Conservation (phyloP, 2,888 invertebrate genomes). For the Cyclophora punctaria region DNA sequence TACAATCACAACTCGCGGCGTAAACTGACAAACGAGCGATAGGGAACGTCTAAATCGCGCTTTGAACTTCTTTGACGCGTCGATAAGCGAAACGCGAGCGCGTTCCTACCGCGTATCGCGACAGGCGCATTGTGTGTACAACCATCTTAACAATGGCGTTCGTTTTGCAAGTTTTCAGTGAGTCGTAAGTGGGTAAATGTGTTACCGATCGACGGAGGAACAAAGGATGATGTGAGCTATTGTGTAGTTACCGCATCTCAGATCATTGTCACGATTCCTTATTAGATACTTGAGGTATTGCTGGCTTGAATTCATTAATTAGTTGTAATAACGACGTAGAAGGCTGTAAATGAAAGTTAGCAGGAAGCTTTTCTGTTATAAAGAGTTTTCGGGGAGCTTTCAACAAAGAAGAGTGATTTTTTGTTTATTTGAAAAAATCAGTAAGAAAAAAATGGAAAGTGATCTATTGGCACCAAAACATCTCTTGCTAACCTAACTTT, state of each 20-base stretch:
- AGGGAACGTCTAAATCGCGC: constrained; percentile 61
- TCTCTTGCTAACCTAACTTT: too few relatives aligned
- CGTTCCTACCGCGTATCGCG: constrained; percentile 7
- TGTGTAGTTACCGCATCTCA: neutral
- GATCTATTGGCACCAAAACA: too few relatives aligned
- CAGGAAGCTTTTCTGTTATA: too few relatives aligned
- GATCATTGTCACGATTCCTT: constrained; percentile 2
- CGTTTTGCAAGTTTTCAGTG: constrained; percentile 71
- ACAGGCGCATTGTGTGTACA: constrained; percentile 36
- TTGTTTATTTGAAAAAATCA: too few relatives aligned
- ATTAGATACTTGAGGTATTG: neutral
- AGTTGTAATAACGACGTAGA: too few relatives aligned
- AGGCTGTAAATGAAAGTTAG: too few relatives aligned
- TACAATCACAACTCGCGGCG: constrained; percentile 60
- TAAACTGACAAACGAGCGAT: constrained; percentile 68
- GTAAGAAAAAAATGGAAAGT: too few relatives aligned
- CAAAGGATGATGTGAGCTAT: constrained; percentile 28
- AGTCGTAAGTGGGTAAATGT: constrained; percentile 69
- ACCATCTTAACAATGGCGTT: constrained; percentile 51
- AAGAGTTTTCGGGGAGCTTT: too few relatives aligned
- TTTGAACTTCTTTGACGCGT: constrained; percentile 72
- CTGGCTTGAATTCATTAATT: neutral
- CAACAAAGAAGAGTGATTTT: too few relatives aligned
- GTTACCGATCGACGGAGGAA: constrained; percentile 63
- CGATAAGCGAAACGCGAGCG: constrained; percentile 54